These are phyloP conservation scores for Crossocerus cetratus DNA, from an alignment of 2,888 invertebrate genomes.

Conservation along the genomic window DNA sequence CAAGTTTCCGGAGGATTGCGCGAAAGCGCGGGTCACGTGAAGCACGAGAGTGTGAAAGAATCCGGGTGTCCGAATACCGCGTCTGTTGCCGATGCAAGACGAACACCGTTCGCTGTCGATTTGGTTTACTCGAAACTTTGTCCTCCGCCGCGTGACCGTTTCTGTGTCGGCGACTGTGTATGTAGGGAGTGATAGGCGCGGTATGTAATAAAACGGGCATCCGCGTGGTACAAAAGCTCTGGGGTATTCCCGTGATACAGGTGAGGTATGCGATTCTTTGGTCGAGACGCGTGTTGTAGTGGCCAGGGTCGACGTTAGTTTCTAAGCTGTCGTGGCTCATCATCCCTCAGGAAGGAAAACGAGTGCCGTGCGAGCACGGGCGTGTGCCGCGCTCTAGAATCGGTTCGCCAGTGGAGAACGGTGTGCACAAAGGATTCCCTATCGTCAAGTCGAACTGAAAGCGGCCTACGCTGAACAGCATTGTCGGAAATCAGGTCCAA, in stretches of 20 bases:
- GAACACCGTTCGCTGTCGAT: slow-evolving; percentile 2
- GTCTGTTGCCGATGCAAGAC: slow-evolving; percentile 36
- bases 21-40: slow-evolving; percentile 37
- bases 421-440: not conserved
- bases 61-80: slow-evolving; percentile 41
- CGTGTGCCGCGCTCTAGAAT: not conserved
- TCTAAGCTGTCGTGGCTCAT: not conserved
- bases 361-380: not conserved
- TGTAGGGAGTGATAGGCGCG: slow-evolving; percentile 28
- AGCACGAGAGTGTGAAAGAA: slow-evolving; percentile 32
- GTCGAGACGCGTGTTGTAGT: slow-evolving; percentile 49
- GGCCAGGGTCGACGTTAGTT: slow-evolving; percentile 48
- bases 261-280: slow-evolving; percentile 42
- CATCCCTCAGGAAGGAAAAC: not conserved
- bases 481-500: too few species aligned
- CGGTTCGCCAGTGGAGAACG: not conserved
- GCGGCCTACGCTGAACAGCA: too few species aligned
- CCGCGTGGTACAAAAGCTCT: slow-evolving; percentile 51
- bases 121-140: not conserved
- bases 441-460: not conserved
- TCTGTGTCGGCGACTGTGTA: slow-evolving; percentile 18
- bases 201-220: slow-evolving; percentile 31
- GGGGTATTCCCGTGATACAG: slow-evolving; percentile 35
- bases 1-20: slow-evolving; percentile 23
- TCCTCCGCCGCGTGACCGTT: not conserved